Evolutionary conservation across 2,888 invertebrate genomes (phyloP), one percentile per base, ranked within the genome.

Genomic region (Eupeodes luniger): DNA sequence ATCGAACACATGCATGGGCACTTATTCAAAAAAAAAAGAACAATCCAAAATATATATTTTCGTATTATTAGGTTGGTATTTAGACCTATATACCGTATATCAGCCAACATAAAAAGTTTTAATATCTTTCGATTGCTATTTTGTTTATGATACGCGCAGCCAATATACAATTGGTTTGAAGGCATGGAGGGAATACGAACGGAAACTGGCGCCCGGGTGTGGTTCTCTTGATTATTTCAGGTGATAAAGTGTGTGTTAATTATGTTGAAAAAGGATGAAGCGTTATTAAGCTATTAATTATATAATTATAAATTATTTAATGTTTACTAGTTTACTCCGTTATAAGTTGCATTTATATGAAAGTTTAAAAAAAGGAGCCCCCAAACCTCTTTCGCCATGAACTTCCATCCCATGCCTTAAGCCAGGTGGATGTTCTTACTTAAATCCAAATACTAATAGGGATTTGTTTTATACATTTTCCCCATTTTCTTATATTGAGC

Each of bases 1-100:
- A 69, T 74, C 69, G 64, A 78, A 85, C 78, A 85, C 85, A 78
- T 81, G 85, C 81, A 86, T 36, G 53, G 72, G 77, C 67, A 70
- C 76, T 81, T 81, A 62, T 34, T 19, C 61, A 61, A 62, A 62
- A 57, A 53, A 7, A 40, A 40, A 40, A 40, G 27, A 69, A 64
- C 72, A 72, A 57, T 10, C 70, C 78, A 74, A 53, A 74, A 83
- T 67, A 79, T 67, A 51, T 83, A 74, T 67, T 14, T 12, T 2
- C 12, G 12, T 61, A 61, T 59, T 75, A 75, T 75, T 47, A 49
- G 6, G 27, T 5, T 40, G 40, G 9, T 40, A 40, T 27, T 27
- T 27, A 27, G 27, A 27, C 40, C 40, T 40, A 5, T 40, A 40
- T 4, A 7, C 40, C 40, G 9, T 51, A n/a, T 55, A 84, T 81